Conservation (phyloP, 2,113 vertebrate genomes). For the Struthidea cinerea region DNA sequence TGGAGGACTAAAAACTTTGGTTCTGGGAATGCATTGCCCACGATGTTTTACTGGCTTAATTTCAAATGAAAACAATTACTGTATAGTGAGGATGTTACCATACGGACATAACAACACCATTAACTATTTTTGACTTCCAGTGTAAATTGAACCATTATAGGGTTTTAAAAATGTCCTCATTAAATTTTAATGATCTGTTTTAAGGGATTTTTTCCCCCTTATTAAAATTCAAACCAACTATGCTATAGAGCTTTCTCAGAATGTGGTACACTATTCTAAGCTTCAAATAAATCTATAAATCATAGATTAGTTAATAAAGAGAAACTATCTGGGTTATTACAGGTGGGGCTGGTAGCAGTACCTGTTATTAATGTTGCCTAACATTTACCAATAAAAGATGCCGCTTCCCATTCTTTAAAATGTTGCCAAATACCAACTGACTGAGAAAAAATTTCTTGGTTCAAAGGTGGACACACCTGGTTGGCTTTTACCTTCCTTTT, state of each 20-base stretch:
- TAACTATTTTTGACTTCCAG: constrained; percentile 51
- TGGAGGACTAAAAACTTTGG: background rate
- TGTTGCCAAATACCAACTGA: background rate
- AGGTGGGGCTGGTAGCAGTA: constrained; percentile 9
- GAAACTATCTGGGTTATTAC: constrained; percentile 14
- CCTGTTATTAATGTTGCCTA: constrained; percentile 15
- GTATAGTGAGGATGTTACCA: constrained; percentile 43
- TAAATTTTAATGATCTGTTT: constrained; percentile 65
- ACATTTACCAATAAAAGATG: background rate
- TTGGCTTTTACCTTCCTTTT: background rate
- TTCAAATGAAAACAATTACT: constrained; percentile 51
- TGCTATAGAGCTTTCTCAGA: background rate
- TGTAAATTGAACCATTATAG: constrained; percentile 55
- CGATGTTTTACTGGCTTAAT: background rate
- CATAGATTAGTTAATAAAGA: constrained; percentile 31
- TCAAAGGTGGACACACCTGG: background rate
- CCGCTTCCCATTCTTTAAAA: background rate
- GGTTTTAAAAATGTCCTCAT: constrained; percentile 49
- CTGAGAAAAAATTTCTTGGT: background rate
- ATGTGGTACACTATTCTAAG: background rate
- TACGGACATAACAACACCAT: constrained; percentile 3
- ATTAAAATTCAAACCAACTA: constrained; percentile 47
- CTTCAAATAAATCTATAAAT: constrained; percentile 32
- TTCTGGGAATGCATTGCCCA: background rate
- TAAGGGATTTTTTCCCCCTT: constrained; percentile 10